Evolutionary conservation across 1,140 invertebrate species (phyloP).

Genomic region (Drosophila rufa): DNA sequence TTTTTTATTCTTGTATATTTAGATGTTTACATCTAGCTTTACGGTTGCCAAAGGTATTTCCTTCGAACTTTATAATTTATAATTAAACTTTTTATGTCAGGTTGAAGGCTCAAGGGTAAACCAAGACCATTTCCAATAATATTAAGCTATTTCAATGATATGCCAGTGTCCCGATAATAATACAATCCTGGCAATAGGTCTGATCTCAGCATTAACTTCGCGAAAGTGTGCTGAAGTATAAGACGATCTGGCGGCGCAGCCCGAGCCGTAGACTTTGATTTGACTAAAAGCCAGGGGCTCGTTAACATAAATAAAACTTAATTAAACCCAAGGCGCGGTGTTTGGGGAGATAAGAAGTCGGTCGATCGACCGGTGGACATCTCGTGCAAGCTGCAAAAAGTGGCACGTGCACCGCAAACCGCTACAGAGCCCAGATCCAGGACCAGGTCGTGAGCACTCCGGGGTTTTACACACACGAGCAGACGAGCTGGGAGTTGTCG

Average conservation of each 20-base stretch:
- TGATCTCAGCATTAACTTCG: neutral
- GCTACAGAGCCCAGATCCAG: slow-evolving; percentile 17
- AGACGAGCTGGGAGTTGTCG: slow-evolving; percentile 5
- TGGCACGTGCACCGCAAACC: slow-evolving; percentile 70
- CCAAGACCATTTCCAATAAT: too few relatives aligned
- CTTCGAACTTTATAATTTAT: too few relatives aligned
- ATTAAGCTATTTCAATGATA: too few relatives aligned
- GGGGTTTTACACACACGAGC: slow-evolving; percentile 32
- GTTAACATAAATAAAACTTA: slow-evolving; percentile 81
- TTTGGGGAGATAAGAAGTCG: slow-evolving; percentile 57
- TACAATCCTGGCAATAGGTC: neutral
- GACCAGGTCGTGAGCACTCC: slow-evolving; percentile 66
- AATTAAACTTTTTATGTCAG: too few relatives aligned
- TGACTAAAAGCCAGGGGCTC: slow-evolving; percentile 52
- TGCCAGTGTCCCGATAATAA: too few relatives aligned
- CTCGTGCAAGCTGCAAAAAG: slow-evolving; percentile 76
- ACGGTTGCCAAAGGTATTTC: too few relatives aligned
- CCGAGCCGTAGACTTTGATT: slow-evolving; percentile 52
- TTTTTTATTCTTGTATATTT: too few relatives aligned
- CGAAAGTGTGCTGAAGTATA: slow-evolving; percentile 35
- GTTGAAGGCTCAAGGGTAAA: too few relatives aligned
- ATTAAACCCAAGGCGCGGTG: slow-evolving; percentile 73
- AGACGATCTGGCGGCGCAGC: neutral
- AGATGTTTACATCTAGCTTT: too few relatives aligned
- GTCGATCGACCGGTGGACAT: slow-evolving; percentile 43